Conservation (phyloP, 2,888 invertebrate genomes). For the Diploptera punctata region DNA sequence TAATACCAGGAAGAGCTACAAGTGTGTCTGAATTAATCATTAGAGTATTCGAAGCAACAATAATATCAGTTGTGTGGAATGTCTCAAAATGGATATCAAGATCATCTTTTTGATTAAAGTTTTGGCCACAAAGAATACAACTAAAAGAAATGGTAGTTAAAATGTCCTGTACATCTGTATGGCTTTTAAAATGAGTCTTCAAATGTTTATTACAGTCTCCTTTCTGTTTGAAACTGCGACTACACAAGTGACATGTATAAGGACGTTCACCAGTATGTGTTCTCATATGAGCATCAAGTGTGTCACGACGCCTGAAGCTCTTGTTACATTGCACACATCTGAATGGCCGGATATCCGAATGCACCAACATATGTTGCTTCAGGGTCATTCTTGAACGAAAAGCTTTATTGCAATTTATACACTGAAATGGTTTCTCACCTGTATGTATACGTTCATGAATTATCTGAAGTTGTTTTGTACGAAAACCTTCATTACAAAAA, state of each 20-base stretch:
- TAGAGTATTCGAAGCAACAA: not conserved
- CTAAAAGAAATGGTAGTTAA: not conserved
- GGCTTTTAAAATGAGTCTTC: conserved; percentile 42
- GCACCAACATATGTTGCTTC: conserved; percentile 37
- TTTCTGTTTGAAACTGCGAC: conserved; percentile 38
- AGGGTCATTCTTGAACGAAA: conserved; percentile 40
- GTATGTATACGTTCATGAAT: conserved; percentile 50
- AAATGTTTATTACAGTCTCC: conserved; percentile 42
- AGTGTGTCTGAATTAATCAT: not conserved
- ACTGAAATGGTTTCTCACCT: conserved; percentile 42
- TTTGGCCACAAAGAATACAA: not conserved
- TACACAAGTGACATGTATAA: conserved; percentile 39
- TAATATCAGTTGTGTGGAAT: not conserved
- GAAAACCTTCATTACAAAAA: conserved; percentile 50
- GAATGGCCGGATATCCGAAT: conserved; percentile 39
- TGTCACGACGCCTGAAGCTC: conserved; percentile 39
- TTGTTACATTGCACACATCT: conserved; percentile 38
- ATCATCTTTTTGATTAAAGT: not conserved
- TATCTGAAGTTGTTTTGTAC: conserved; percentile 50
- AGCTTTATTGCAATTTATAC: conserved; percentile 40
- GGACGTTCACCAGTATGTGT: conserved; percentile 41
- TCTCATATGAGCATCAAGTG: conserved; percentile 36
- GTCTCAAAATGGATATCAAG: not conserved
- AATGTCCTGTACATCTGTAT: not conserved
- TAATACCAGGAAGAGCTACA: not conserved